Evolutionary conservation across 1,140 invertebrate species (phyloP), one percentile per base, ranked within the genome.

Genomic region (Rhyacophila brunnea): DNA sequence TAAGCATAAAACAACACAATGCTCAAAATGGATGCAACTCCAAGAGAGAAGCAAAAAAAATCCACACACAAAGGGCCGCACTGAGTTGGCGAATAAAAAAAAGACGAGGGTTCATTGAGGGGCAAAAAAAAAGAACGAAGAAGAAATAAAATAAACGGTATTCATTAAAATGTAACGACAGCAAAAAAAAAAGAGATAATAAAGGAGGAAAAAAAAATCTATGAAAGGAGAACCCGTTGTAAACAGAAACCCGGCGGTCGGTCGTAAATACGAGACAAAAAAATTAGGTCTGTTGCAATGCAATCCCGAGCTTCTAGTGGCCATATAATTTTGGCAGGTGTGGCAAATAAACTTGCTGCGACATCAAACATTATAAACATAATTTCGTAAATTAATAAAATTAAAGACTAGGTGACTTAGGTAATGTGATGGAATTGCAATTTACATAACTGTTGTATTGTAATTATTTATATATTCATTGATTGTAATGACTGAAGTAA

Each of bases 1-100:
- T 64, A 60, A 60, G 53, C 62, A 64, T 64, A 60, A 60, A 64
- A 64, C 62, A 60, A 60, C 58, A 64, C 59, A 64, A 64, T 60
- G 58, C 58, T 64, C 62, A 47, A 48, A 55, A 54, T 58, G 58
- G 53, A 56, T 58, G 53, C 40, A 42, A 54, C 44, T 18, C 40
- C 36, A 32, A 57, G 57, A 38, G 53, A 46, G 51, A n/a, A 10
- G 18, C 40, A 59, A 52, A 58, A 58, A n/a, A 58, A 52, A 40
- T 15, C 38, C 11, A 28, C 23, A 35, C 47, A 56, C 51, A 62
- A 60, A 60, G 53, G 58, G 47, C 50, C 56, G 42, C 62, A 59
- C 55, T 45, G 51, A 59, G 53, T 40, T 46, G 19, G 52, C 51
- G 35, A 63, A 23, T 34, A 55, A 40, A 51, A 59, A 57, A 59